Evolutionary conservation across 92 coral and sea anemone genomes (phyloP).

Genomic region (Paragorgia papillata): DNA sequence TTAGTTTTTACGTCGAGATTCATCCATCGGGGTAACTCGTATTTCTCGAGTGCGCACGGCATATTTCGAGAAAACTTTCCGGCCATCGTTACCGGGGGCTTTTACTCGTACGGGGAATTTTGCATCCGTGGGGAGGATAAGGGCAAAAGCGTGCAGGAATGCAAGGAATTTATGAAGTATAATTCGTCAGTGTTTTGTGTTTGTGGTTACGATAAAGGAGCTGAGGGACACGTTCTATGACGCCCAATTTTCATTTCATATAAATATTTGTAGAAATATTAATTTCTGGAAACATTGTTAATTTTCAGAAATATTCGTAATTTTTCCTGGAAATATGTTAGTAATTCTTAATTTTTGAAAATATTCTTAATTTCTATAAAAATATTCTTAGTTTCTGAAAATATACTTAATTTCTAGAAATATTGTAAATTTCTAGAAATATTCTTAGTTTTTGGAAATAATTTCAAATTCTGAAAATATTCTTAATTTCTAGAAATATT

Average conservation of each 20-base stretch:
- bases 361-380: too few relatives aligned
- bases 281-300: too few relatives aligned
- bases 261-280: too few relatives aligned
- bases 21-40: slow-evolving; percentile 92
- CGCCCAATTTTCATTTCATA: too few relatives aligned
- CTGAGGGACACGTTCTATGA: slow-evolving; percentile 8
- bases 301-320: neutral
- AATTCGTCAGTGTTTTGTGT: slow-evolving; percentile 87
- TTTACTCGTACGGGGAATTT: slow-evolving; percentile 93
- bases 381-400: too few relatives aligned
- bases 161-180: slow-evolving; percentile 78
- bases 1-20: slow-evolving; percentile 88
- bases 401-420: too few relatives aligned
- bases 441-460: neutral
- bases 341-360: neutral
- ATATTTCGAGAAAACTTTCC: slow-evolving; percentile 77
- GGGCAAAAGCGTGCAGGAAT: slow-evolving; percentile 71
- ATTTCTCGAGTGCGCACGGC: slow-evolving; percentile 82
- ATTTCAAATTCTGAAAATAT: neutral
- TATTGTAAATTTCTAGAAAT: neutral
- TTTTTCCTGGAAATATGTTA: neutral
- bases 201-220: slow-evolving; percentile 63
- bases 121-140: slow-evolving; percentile 72
- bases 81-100: slow-evolving; percentile 68
- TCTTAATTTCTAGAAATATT: slow-evolving; percentile 7